Evolutionary conservation across 1,140 invertebrate species (phyloP).

Genomic region (Bombus confusus): DNA sequence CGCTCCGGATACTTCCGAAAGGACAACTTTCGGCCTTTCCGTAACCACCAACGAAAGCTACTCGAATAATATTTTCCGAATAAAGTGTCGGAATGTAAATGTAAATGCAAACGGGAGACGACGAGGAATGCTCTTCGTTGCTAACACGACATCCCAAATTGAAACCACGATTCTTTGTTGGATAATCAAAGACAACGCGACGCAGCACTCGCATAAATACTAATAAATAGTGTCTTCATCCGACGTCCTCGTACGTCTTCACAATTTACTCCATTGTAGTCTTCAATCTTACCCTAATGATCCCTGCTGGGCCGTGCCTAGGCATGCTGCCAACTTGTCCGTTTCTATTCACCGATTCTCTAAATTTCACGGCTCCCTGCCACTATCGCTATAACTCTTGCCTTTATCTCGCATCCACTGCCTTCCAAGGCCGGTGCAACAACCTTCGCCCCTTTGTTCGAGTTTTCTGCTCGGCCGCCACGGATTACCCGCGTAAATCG

Average conservation of each 20-base stretch:
- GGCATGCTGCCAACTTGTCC: slow-evolving; percentile 34
- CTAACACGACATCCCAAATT: not conserved
- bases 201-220: not conserved
- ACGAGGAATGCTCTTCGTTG: not conserved
- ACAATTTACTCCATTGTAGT: slow-evolving; percentile 34
- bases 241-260: not conserved
- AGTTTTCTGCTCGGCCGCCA: not conserved
- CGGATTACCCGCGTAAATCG: slow-evolving; percentile 5
- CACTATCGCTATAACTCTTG: slow-evolving; percentile 1
- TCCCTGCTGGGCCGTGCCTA: not conserved
- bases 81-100: not conserved
- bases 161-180: too few species aligned
- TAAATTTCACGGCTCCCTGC: slow-evolving; percentile 13
- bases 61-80: not conserved
- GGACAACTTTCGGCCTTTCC: not conserved
- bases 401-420: not conserved
- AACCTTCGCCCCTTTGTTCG: slow-evolving; percentile 21
- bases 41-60: slow-evolving; percentile 4
- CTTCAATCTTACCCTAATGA: slow-evolving; percentile 36
- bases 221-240: slow-evolving; percentile 11
- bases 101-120: not conserved
- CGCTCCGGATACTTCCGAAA: slow-evolving; percentile 36
- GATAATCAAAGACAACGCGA: not conserved
- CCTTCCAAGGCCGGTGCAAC: slow-evolving; percentile 13
- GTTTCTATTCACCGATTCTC: slow-evolving; percentile 29